Base-by-base conservation (phyloP, 1,140 invertebrate species). In the Agrypnia vestita region DNA sequence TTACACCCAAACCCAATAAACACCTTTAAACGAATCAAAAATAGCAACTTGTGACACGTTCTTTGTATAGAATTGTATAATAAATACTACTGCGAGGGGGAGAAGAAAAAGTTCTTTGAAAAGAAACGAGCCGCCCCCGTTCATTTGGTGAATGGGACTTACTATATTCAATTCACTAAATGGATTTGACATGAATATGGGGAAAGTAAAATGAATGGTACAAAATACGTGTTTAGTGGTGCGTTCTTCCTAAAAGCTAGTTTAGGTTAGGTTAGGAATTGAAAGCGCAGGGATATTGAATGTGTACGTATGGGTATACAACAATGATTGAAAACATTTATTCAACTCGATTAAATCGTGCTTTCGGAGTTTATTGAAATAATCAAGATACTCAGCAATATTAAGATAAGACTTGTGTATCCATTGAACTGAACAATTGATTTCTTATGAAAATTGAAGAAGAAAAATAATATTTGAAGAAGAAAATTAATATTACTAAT, bases 11-110 rank as follows among this genome's bases (percentile, higher is more conserved):
- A 8, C 67, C 46, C 62, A 71, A 71, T 71, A 71, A 71, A 71
- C 67, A 71, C 47, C 67, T 71, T 71, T 71, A 71, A 49, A 71
- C 67, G 67, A 51, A 71, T 71, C 67, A 71, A 71, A 35, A 71
- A 71, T 53, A 71, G 47, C 47, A 71, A 71, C 67, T 51, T 49
- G 67, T 47, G 47, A 51, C n/a, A 44, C 44, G 15, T 10, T 71
- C 49, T 64, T 64, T 64, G 61, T 64, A 43, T n/a, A 25, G 19
- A 64, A 13, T 49, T 71, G 13, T 25, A 21, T 1, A 49, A 1
- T 71, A 53, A 49, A 53, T 53, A 25, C 17, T 59, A 15, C 7
- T 59, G 55, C 15, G 15, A 21, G 15, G 6, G 55, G 55, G 55
- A 17, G 55, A 25, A 64, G 61, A 64, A 64, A 64, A 13, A 64